A percentile compares a stretch with the other conserved stretches of the same genome.
Evolutionary conservation across 2,888 invertebrate genomes (phyloP).

Genomic region (Oscheius sp.): DNA sequence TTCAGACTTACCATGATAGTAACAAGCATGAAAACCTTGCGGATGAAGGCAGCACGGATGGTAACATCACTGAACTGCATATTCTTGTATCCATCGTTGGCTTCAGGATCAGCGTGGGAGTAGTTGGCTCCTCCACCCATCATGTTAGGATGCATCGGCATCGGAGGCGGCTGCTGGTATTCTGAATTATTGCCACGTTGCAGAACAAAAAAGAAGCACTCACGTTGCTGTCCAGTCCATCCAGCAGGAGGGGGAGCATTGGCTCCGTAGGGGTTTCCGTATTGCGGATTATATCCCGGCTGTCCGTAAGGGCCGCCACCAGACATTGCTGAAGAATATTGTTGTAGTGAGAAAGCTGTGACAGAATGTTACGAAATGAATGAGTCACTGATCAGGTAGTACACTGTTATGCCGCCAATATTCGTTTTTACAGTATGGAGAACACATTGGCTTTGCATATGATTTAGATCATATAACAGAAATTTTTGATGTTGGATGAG

Average conservation of each 20-base stretch:
- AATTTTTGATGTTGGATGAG: not conserved
- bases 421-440: not conserved
- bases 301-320: conserved; percentile 42
- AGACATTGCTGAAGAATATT: conserved; percentile 47
- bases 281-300: conserved; percentile 59
- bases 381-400: no score
- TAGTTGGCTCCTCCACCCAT: conserved; percentile 12
- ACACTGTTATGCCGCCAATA: no score
- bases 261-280: conserved; percentile 44
- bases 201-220: not conserved
- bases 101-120: conserved; percentile 9
- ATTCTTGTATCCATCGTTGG: conserved; percentile 49
- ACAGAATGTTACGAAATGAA: not conserved
- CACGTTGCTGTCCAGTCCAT: conserved; percentile 39
- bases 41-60: conserved; percentile 70
- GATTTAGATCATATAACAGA: no score
- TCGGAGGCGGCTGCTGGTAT: conserved; percentile 43
- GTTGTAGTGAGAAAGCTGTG: not conserved
- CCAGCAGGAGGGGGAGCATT: conserved; percentile 38
- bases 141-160: conserved; percentile 44
- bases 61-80: conserved; percentile 53
- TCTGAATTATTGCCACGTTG: conserved; percentile 15
- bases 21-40: conserved; percentile 69
- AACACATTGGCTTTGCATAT: not conserved
- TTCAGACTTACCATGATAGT: conserved; percentile 63